Evolutionary conservation across 1,140 invertebrate species (phyloP).

Genomic region (Papilio polyxenes): DNA sequence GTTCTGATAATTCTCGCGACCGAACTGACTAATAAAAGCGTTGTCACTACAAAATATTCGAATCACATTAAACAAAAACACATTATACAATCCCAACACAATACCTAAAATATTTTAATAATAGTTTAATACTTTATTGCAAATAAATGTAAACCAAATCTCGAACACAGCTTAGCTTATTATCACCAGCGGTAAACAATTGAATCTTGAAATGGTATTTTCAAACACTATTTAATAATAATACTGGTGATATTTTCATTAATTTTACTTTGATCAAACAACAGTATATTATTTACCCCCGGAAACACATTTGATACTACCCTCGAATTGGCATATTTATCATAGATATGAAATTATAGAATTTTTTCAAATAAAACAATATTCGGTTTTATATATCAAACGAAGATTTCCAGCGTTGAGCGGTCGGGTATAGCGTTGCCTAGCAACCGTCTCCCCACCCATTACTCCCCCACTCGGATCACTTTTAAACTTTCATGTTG

Average conservation of each 20-base stretch:
- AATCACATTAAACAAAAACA: too few species aligned
- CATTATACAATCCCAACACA: too few species aligned
- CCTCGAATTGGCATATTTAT: neutral
- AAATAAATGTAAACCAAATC: neutral
- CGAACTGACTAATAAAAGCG: too few species aligned
- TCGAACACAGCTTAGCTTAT: neutral
- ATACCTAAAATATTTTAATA: too few species aligned
- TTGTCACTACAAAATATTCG: too few species aligned
- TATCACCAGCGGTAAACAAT: too few species aligned
- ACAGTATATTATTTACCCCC: neutral
- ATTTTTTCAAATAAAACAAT: conserved; percentile 61
- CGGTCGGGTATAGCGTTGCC: conserved; percentile 64
- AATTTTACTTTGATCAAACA: too few species aligned
- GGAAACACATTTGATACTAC: neutral
- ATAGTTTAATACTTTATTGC: neutral
- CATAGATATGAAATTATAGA: conserved; percentile 46
- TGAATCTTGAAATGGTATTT: neutral
- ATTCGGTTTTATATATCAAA: conserved; percentile 64
- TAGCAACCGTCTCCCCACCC: conserved; percentile 61
- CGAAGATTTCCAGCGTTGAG: conserved; percentile 69
- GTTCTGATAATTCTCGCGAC: too few species aligned
- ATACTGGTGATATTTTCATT: too few species aligned
- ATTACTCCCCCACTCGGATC: conserved; percentile 57
- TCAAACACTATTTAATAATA: neutral
- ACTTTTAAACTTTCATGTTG: conserved; percentile 80